Base-by-base conservation (phyloP, 2,888 invertebrate species). In the Myopa tessellatipennis region DNA sequence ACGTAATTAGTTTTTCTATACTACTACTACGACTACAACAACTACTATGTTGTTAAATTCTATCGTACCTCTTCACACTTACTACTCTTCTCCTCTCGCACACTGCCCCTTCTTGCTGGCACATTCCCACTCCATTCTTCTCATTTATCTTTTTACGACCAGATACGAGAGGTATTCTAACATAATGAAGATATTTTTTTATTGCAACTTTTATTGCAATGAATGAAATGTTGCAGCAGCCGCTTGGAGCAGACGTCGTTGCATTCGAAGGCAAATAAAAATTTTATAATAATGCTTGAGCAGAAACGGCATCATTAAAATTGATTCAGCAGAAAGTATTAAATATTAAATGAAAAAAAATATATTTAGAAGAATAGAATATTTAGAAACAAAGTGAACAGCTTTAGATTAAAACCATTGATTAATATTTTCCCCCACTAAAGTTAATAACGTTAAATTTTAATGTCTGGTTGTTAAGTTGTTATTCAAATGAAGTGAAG, bases 121-220 rank as follows among this genome's bases (percentile, higher is more conserved):
- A 26, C 36, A 5, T 50, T 63, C 6, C 50, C 36, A 38, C 65
- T 45, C 50, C 18, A 16, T 67, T 55, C n/a, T 52, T 73, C 50
- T 14, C 63, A 26, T 26, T 34, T 52, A 14, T 12, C 12, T 67
- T 68, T 65, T 74, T 65, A 65, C 74, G 65, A 74, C 14, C 34
- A 74, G 26, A 58, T 16, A 68, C 38, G 52, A 75, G 75, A 38
- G 67, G n/a, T 18, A 60, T 34, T 40, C 60, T 14, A 40, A 40
- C 63, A 60, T 71, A 61, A 61, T 63, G 55, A 65, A 71, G 76
- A 76, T 76, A 50, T 8, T 65, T 63, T 74, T 74, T 74, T 36
- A 18, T 65, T 50, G 34, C 75, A 40, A 26, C 16, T 71, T 71
- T 67, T 65, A 18, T 65, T 71, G 65, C 65, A 72, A 2, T 76